phyloP scores from a whole-genome alignment of 1,140 invertebrate genomes.

The Sycophila sp. region DNA sequence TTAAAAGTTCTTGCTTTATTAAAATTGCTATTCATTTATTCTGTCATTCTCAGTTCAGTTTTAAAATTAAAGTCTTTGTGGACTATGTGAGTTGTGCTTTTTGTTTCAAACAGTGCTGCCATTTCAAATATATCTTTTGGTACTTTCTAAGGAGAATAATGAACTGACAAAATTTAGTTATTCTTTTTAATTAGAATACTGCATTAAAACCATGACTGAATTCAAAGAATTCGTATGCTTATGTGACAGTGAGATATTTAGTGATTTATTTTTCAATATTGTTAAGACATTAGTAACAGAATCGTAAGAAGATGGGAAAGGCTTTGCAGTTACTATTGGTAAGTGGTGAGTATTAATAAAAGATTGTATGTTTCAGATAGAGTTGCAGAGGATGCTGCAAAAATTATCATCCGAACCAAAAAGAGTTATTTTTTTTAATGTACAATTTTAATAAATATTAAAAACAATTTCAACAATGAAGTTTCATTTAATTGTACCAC shows the following conservation, averaged over 20 bases:
- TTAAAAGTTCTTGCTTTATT: slow-evolving; percentile 27
- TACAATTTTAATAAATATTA: neutral
- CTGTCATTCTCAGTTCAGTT: neutral
- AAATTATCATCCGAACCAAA: too few species aligned
- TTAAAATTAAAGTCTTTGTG: slow-evolving; percentile 23
- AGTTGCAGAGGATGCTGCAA: too few species aligned
- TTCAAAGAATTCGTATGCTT: slow-evolving; percentile 3
- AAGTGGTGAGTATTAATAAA: slow-evolving; percentile 20
- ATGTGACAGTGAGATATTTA: slow-evolving; percentile 28
- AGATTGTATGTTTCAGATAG: slow-evolving; percentile 22
- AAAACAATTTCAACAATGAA: too few species aligned
- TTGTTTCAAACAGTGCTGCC: slow-evolving; percentile 22
- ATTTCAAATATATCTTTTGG: neutral
- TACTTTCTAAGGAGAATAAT: slow-evolving; percentile 15
- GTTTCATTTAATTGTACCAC: too few species aligned
- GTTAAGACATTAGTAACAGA: too few species aligned
- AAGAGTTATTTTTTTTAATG: neutral
- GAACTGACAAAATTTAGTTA: neutral
- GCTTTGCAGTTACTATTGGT: neutral
- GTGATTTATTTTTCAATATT: slow-evolving; percentile 18
- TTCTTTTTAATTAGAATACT: too few species aligned
- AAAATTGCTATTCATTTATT: neutral
- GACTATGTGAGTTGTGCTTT: slow-evolving; percentile 34
- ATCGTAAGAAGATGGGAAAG: neutral
- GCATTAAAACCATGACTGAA: slow-evolving; percentile 13